Conservation (phyloP, 2,113 vertebrate genomes). For the Anarrhichthys ocellatus region DNA sequence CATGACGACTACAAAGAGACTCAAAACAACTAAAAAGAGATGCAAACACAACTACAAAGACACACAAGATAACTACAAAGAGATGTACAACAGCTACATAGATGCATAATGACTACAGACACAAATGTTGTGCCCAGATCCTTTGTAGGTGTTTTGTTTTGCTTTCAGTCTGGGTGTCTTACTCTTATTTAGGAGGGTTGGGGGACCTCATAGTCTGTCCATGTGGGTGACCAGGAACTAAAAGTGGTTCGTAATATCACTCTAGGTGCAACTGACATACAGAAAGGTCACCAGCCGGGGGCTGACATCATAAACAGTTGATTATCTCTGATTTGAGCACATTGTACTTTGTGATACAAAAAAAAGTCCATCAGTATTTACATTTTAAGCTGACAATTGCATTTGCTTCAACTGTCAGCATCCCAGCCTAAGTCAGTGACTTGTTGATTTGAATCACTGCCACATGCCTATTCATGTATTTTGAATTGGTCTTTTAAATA, state of each 20-base stretch:
- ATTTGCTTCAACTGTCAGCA: slow-evolving; percentile 4
- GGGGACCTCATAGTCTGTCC: not conserved
- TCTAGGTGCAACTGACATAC: not conserved
- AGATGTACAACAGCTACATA: too few relatives aligned
- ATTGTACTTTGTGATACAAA: not conserved
- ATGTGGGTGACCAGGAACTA: not conserved
- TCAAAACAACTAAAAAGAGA: not conserved
- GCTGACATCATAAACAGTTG: not conserved
- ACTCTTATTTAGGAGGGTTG: not conserved
- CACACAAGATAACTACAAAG: not conserved
- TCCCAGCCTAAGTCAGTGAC: not conserved
- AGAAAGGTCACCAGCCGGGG: not conserved
- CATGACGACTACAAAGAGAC: not conserved
- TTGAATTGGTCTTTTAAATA: slow-evolving; percentile 36
- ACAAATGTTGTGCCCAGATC: not conserved
- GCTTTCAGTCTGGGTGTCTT: not conserved
- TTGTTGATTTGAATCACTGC: slow-evolving; percentile 41
- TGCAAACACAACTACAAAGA: not conserved
- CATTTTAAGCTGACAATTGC: not conserved
- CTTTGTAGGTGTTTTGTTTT: not conserved
- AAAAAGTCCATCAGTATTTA: not conserved
- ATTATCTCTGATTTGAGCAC: not conserved
- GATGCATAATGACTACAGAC: not conserved
- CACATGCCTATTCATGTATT: slow-evolving; percentile 22
- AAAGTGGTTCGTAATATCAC: not conserved